Conservation (phyloP, 2,888 invertebrate genomes). For the Lingula anatina region DNA sequence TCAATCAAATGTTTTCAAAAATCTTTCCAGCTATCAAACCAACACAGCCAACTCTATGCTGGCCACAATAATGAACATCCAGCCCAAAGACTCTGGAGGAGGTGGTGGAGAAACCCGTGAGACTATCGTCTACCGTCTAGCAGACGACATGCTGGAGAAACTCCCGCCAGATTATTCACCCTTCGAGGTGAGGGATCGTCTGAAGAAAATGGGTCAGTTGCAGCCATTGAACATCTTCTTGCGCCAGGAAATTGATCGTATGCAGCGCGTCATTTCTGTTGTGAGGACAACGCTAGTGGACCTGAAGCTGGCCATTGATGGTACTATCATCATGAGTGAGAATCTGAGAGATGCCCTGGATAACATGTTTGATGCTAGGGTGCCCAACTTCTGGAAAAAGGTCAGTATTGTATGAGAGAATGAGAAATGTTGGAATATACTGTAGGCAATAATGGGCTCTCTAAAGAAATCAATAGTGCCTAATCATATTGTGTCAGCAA, state of each 20-base stretch:
- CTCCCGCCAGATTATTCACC: conserved; percentile 79
- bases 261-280: conserved; percentile 75
- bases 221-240: conserved; percentile 95
- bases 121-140: conserved; percentile 82
- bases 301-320: conserved; percentile 90
- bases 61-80: conserved; percentile 91
- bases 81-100: conserved; percentile 87
- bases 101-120: conserved; percentile 90
- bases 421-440: not conserved
- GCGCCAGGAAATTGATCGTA: conserved; percentile 68
- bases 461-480: not conserved
- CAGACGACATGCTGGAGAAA: conserved; percentile 87
- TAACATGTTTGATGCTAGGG: conserved; percentile 93
- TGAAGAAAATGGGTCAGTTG: conserved; percentile 85
- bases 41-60: conserved; percentile 85
- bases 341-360: conserved; percentile 80
- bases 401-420: conserved; percentile 51
- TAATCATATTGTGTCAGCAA: no score
- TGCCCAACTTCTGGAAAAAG: conserved; percentile 88
- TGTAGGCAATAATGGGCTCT: not conserved
- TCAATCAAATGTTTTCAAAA: no score
- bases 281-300: conserved; percentile 79
- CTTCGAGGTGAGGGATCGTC: conserved; percentile 79
- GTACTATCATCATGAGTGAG: conserved; percentile 95
- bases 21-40: conserved; percentile 70